These are phyloP conservation scores for Promerops cafer DNA, from an alignment of 2,113 vertebrate genomes.

Conservation along the genomic window DNA sequence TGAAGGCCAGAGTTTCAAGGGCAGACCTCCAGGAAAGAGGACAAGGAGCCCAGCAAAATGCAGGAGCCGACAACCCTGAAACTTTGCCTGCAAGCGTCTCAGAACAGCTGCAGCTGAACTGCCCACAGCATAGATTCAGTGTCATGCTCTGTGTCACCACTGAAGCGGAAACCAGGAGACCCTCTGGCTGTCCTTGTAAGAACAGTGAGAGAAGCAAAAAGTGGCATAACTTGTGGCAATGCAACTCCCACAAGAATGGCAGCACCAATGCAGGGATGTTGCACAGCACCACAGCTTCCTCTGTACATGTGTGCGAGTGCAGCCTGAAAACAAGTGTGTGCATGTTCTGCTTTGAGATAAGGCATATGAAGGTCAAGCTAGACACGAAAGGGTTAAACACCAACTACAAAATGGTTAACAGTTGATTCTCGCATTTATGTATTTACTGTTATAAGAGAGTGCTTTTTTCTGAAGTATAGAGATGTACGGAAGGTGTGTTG, in stretches of 20 bases:
- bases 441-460: not conserved
- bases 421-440: not conserved
- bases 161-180: not conserved
- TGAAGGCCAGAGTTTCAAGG: not conserved
- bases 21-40: not conserved
- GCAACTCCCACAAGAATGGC: not conserved
- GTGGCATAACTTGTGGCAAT: not conserved
- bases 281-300: not conserved
- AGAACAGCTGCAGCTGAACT: not conserved
- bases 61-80: not conserved
- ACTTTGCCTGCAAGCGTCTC: not conserved
- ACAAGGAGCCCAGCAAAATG: not conserved
- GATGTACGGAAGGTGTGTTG: not conserved
- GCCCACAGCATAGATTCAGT: not conserved
- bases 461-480: not conserved
- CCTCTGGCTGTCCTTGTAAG: not conserved
- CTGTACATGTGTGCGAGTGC: fast-evolving
- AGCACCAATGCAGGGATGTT: not conserved
- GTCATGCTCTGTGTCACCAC: not conserved
- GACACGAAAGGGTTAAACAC: not conserved
- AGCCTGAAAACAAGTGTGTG: not conserved
- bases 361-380: not conserved
- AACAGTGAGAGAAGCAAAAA: not conserved
- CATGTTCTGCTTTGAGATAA: not conserved
- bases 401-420: not conserved